Evolutionary conservation across 2,797 vertebrate genomes (phyloP).

Genomic region (Smutsia temminckii): DNA sequence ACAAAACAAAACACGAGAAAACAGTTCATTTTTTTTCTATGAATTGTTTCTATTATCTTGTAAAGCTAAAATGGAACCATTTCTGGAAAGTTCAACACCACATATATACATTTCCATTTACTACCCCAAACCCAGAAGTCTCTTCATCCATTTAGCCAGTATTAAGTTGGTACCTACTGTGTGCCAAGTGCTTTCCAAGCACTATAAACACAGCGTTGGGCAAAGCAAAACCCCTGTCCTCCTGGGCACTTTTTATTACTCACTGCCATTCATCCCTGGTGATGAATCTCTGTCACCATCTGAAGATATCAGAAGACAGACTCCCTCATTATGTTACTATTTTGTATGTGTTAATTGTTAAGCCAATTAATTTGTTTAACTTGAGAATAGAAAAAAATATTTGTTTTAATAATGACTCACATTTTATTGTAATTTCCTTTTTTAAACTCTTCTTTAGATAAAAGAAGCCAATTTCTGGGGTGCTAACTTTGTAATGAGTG

Average conservation of each 20-base stretch:
- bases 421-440: not conserved
- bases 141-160: not conserved
- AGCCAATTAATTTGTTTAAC: not conserved
- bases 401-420: conserved; percentile 35
- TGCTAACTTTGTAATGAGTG: conserved; percentile 98
- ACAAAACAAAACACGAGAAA: conserved; percentile 18
- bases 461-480: conserved; percentile 99
- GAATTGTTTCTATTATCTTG: conserved; percentile 26
- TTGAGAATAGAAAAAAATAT: not conserved
- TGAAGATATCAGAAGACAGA: conserved; percentile 3
- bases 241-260: not conserved
- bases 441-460: conserved; percentile 88
- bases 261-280: not conserved
- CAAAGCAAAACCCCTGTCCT: not conserved
- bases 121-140: not conserved
- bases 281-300: not conserved
- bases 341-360: not conserved
- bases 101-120: not conserved
- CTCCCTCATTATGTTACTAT: not conserved
- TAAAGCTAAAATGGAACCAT: not conserved
- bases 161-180: not conserved
- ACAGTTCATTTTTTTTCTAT: not conserved
- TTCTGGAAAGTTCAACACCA: not conserved
- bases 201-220: not conserved
- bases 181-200: not conserved